Evolutionary conservation across 1,140 invertebrate genomes (phyloP).

Genomic region (Zophobas morio): DNA sequence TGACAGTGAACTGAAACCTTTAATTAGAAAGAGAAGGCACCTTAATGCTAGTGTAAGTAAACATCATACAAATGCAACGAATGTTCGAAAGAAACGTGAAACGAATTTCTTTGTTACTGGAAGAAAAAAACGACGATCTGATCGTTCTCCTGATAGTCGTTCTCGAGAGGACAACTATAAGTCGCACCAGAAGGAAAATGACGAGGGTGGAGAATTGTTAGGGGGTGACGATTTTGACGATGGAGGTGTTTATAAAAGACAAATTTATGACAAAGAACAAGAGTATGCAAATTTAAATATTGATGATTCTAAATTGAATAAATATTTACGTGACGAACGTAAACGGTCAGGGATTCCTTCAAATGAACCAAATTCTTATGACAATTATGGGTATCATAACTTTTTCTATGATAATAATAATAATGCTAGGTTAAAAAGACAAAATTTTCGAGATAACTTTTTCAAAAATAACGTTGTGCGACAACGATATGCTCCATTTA

Average conservation of each 20-base stretch:
- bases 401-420: constrained; percentile 15
- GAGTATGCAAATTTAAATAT: not conserved
- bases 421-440: not conserved
- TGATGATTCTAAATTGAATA: not conserved
- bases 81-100: not conserved
- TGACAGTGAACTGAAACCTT: constrained; percentile 53
- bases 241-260: not conserved
- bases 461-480: not conserved
- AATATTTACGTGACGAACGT: not conserved
- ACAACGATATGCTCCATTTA: not conserved
- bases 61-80: not conserved
- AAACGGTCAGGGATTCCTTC: constrained; percentile 1
- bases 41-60: not conserved
- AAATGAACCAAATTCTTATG: not conserved
- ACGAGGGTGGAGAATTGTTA: constrained; percentile 16
- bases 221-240: constrained; percentile 25
- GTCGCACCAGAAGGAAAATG: not conserved
- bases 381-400: not conserved
- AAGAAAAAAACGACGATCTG: not conserved
- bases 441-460: not conserved
- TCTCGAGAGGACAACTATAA: not conserved
- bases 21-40: constrained; percentile 55
- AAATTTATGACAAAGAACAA: not conserved
- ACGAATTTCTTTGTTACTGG: not conserved
- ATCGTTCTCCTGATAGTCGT: not conserved